These are phyloP conservation scores for Thalassarche chlororhynchos DNA, from an alignment of 2,113 vertebrate genomes.

Conservation along the genomic window DNA sequence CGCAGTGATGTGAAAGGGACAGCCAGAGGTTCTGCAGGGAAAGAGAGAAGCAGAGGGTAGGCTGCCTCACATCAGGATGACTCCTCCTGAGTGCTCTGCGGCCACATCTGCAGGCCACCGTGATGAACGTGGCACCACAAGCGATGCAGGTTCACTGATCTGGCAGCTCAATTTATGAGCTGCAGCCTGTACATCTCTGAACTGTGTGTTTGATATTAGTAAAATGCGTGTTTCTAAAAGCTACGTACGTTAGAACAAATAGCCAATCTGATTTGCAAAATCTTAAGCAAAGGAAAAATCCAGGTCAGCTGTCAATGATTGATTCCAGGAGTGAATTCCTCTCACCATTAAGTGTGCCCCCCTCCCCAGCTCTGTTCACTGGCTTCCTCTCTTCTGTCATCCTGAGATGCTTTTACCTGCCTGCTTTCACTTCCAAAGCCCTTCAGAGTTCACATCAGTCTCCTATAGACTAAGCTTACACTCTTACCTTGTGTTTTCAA, in stretches of 20 bases:
- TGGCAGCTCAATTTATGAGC: background rate
- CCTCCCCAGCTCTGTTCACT: background rate
- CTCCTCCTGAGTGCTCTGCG: background rate
- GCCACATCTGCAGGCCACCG: background rate
- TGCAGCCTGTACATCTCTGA: background rate
- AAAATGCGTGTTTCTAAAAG: background rate
- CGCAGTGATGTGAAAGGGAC: background rate
- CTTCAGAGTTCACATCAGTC: background rate
- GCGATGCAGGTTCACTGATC: background rate
- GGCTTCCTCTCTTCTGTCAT: background rate
- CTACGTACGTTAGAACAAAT: background rate
- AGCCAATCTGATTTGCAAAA: background rate
- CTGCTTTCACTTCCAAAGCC: background rate
- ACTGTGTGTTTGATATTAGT: background rate
- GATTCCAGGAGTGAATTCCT: background rate
- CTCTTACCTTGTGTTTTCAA: background rate
- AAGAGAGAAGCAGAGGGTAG: background rate
- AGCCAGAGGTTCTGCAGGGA: background rate
- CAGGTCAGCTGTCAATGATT: rapidly evolving
- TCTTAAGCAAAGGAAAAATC: background rate
- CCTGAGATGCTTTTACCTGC: background rate
- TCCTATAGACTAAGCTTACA: background rate
- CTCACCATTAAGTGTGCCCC: background rate
- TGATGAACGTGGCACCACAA: background rate
- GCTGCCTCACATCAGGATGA: background rate